Conservation (phyloP, 2,888 invertebrate genomes). For the Ochlodes sylvanus region DNA sequence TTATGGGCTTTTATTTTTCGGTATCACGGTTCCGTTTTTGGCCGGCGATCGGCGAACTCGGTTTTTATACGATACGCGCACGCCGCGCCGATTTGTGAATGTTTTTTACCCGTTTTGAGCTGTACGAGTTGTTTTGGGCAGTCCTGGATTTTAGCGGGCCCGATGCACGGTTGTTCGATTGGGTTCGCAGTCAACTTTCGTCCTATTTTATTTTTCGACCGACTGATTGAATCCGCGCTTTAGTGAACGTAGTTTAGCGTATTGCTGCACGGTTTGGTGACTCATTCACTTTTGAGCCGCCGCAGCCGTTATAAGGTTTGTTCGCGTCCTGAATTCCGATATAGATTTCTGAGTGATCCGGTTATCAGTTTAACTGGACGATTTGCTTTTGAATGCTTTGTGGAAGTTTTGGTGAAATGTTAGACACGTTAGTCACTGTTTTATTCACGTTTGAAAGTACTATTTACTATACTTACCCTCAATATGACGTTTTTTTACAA, state of each 20-base stretch:
- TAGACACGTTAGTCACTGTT: too few relatives aligned
- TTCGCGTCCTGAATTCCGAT: constrained; percentile 52
- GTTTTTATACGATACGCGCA: constrained; percentile 80
- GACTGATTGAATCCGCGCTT: constrained; percentile 82
- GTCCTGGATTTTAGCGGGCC: constrained; percentile 75
- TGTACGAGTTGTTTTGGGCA: constrained; percentile 82
- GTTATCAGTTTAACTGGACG: constrained; percentile 21
- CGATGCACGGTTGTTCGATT: constrained; percentile 76
- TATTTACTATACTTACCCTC: too few relatives aligned
- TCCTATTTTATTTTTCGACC: constrained; percentile 65
- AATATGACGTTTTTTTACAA: too few relatives aligned
- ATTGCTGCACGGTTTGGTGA: constrained; percentile 68
- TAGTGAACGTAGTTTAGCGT: constrained; percentile 79
- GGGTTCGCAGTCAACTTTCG: constrained; percentile 70
- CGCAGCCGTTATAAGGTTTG: constrained; percentile 58
- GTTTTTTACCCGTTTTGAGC: constrained; percentile 73
- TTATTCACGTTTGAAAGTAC: too few relatives aligned
- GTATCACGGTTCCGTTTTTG: constrained; percentile 84
- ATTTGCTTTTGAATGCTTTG: constrained; percentile 25
- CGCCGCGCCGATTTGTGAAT: constrained; percentile 75
- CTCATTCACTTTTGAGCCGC: constrained; percentile 73
- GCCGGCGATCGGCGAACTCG: constrained; percentile 77
- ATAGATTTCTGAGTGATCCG: constrained; percentile 49
- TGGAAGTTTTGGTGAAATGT: background rate
- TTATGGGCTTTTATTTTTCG: constrained; percentile 82